Evolutionary conservation across 2,113 vertebrate genomes (phyloP), one percentile per base, ranked within the genome.

Genomic region (Smithornis capensis): DNA sequence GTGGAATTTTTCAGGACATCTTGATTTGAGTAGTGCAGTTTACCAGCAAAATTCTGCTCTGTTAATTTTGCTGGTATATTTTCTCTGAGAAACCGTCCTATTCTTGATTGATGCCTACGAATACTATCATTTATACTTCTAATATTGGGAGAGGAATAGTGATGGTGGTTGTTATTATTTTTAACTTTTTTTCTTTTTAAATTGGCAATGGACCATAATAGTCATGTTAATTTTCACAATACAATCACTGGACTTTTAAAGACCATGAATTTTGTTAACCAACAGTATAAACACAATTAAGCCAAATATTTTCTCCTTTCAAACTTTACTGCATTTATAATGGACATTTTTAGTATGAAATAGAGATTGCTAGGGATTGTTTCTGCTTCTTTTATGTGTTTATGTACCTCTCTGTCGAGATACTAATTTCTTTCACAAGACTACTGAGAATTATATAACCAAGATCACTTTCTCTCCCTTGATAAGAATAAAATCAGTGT

Each of bases 131-230:
- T 91, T 91, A 25, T 70, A 22, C 8, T 63, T 77, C 7, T 40
- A 5, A 56, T 56, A 16, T 19, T 37, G 11, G 4, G 31, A 8
- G 24, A 33, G 18, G 6, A 14, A 7, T 2, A 1, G 0, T 70
- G 23, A 24, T 79, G 31, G 6, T n/a, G 14, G 3, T 45, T 74
- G 8, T 60, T 71, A 42, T 2, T 35, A 8, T 56, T 35, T 88
- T 55, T 23, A 14, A 16, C 6, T 27, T 64, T n/a, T 15, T n/a
- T 60, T 37, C 12, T 35, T 79, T 50, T 45, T 62, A 17, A 29
- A 24, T 77, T 81, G 28, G 7, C 14, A 56, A 7, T 5, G 60
- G 25, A 60, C 40, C 38, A 56, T 71, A 74, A 56, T 75, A 29
- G 14, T 90, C 23, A 19, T 65, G 10, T 50, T 74, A 42, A 73